Base-by-base conservation (phyloP, 1,140 invertebrate species). In the Lepidurus apus region DNA sequence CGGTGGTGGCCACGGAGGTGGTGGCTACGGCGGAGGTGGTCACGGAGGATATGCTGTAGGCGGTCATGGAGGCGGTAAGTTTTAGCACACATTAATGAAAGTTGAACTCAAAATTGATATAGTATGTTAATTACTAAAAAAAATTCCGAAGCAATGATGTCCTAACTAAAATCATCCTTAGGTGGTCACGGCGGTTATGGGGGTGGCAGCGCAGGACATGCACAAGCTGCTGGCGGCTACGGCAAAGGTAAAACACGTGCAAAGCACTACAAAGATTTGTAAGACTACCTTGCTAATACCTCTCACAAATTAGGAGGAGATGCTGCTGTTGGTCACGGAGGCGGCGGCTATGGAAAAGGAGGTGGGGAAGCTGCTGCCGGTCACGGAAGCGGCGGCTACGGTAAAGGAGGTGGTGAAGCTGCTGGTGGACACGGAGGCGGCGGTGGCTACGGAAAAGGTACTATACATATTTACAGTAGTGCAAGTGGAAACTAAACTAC, bases 311-410 rank as follows among this genome's bases (percentile, higher is more conserved):
- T 34, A 34, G 53, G 53, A n/a, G 53, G 21, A 34, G 34, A 34
- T 17, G 53, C 53, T 65, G 53, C 53, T 65, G 53, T n/a, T 65
- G 53, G 53, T 65, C 53, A 65, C 13, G 53, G 53, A 65, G 53
- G 53, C 13, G 13, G 53, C 13, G 53, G 53, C 53, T 65, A 65
- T n/a, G 47, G 47, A 65, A 65, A 65, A 65, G 47, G 47, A 65
- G 47, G 47, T 65, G 47, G 47, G 0, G 47, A 65, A 8, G 47
- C 47, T 65, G 47, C 47, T 65, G 47, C 13, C 21, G 47, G 47
- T n/a, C 47, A 65, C 47, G 47, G 47, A 65, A 8, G 47, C 21
- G 47, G 47, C 8, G 13, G 21, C 9, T 13, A n/a, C 5, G 34
- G 34, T 4, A 34, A 34, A 34, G 34, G 34, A n/a, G 21, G 17